Evolutionary conservation across 2,888 invertebrate genomes (phyloP), one percentile per base, ranked within the genome.

Genomic region (Cheilosia urbana): DNA sequence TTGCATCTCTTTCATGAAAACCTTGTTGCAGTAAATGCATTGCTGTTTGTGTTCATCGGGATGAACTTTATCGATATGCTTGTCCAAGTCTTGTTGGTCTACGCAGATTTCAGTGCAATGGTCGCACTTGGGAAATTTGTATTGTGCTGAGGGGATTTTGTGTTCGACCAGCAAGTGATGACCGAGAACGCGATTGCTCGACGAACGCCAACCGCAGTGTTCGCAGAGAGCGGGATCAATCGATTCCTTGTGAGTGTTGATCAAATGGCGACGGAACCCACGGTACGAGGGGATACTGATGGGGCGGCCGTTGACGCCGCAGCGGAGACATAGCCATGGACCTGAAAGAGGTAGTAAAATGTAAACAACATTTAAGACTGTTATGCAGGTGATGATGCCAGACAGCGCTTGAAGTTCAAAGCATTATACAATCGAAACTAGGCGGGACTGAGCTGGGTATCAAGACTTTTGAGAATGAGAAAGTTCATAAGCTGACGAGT

Each of bases 101-200:
- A 96, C 91, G 19, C 96, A 97, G 57, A 97, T 93, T 90, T 96
- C 96, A 40, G 94, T 94, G 90, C 97, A 97, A 63, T 94, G 92
- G 78, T 95, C 94, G 91, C 97, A 97, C 90, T 96, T 96, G 0
- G 97, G 97, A 90, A 97, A 97, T 73, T 93, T 93, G 90, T 95
- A 95, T 65, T 94, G 93, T 60, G 94, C 92, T 2, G 96, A 95
- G 7, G 96, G 95, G 42, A 97, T 93, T 79, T 95, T 95, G 92
- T 97, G 97, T 89, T 96, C 96, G 0, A 95, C 95, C 88, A 95
- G 96, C 90, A 96, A 92, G 91, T 97, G 97, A 90, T 96, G 96
- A 89, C 96, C 93, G 80, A 97, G 93, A 87, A 96, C 94, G 88
- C 96, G 96, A 87, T 96, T 94, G 89, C 95, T 96, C 1, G 93